Base-by-base conservation (phyloP, 2,113 vertebrate genomes). In the Oreamnos americanus region DNA sequence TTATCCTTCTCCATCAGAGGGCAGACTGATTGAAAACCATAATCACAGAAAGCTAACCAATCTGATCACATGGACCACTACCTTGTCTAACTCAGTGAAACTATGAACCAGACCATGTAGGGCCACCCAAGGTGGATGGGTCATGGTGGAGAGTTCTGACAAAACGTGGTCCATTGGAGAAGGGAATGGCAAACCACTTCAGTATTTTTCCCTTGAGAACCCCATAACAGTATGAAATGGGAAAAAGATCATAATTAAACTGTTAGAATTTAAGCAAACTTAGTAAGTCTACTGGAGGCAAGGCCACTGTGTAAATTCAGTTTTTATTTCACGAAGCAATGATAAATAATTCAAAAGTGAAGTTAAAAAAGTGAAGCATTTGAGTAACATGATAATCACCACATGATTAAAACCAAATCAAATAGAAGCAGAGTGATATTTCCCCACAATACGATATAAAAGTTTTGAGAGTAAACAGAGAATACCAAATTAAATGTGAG, bases 81-180 rank as follows among this genome's bases (percentile, higher is more conserved):
- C 17, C 19, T 23, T 71, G 19, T 71, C n/a, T 39, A 71, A 71
- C 9, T 71, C 19, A 71, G 6, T 71, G 67, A 39, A 39, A 71
- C 67, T 36, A 23, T 23, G n/a, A 39, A 19, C 67, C n/a, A 71
- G n/a, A n/a, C n/a, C 67, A 39, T 71, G n/a, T 39, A 39, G 19
- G n/a, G n/a, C 67, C n/a, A 39, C 67, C 19, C n/a, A 71, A 71
- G 19, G 6, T 3, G 67, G n/a, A 71, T 0, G 2, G 67, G 67
- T 71, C 67, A 39, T 71, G 9, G 19, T 71, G n/a, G 19, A 39
- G 67, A 39, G 5, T 71, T 71, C 67, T 71, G 64, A 36, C 17
- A 71, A 12, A 71, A 36, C 0, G 19, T 23, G 19, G 10, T 71
- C n/a, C n/a, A 39, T 5, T 23, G 19, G n/a, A 71, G 67, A 39